phyloP scores from a whole-genome alignment of 1,140 invertebrate genomes.

The Saccostrea cuccullata region DNA sequence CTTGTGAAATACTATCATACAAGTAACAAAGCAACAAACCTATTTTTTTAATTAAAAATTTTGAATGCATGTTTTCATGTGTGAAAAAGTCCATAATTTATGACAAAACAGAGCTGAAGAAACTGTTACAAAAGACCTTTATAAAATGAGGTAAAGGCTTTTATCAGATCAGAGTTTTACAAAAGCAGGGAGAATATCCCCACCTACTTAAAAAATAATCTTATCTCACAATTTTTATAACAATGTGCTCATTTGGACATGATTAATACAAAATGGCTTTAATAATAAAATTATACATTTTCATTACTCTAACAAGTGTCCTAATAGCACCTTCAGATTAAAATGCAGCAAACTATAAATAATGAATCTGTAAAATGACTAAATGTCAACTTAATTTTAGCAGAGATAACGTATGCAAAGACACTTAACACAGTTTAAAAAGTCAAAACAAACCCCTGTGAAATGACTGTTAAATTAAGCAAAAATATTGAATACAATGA shows the following conservation, averaged over 20 bases:
- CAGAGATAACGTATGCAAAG: background rate
- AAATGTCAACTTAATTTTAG: background rate
- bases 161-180: background rate
- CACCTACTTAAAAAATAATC: background rate
- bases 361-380: background rate
- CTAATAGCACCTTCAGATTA: slow-evolving; percentile 16
- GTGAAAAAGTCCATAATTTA: background rate
- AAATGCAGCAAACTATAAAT: background rate
- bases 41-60: background rate
- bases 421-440: background rate
- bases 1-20: slow-evolving; percentile 23
- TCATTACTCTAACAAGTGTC: background rate
- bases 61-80: background rate
- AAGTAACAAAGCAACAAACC: background rate
- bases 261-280: background rate
- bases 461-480: background rate
- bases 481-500: background rate
- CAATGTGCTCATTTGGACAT: background rate
- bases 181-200: background rate
- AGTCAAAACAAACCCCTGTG: too few relatives aligned
- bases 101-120: background rate
- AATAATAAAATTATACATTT: background rate
- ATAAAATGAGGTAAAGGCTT: background rate
- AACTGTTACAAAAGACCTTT: background rate
- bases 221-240: background rate